A percentile compares a stretch with the other conserved stretches of the same genome.
Evolutionary conservation across 2,797 vertebrate genomes (phyloP).

Genomic region (Cyclura pinguis): DNA sequence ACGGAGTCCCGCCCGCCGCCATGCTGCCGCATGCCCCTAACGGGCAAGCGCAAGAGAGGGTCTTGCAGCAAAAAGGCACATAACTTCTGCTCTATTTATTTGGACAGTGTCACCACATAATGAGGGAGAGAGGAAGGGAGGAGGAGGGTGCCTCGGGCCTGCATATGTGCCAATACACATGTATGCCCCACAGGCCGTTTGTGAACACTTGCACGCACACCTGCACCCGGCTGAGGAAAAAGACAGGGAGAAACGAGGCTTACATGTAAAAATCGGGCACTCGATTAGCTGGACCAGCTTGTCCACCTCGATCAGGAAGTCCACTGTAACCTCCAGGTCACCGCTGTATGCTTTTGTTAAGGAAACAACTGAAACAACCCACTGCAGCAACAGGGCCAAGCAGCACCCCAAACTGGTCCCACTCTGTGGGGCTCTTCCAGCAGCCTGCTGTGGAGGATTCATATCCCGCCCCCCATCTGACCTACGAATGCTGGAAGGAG

Average conservation of each 20-base stretch:
- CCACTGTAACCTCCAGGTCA: constrained; percentile 96
- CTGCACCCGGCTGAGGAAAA: fast-evolving
- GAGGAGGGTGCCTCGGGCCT: fast-evolving
- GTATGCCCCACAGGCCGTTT: fast-evolving
- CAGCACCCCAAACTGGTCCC: neutral
- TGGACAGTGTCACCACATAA: neutral
- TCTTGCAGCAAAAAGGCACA: constrained; percentile 64
- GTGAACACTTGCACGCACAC: neutral
- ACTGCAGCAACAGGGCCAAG: neutral
- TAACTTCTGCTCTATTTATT: constrained; percentile 78
- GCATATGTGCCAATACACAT: fast-evolving
- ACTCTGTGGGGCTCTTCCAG: too few relatives aligned
- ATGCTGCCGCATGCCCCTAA: neutral
- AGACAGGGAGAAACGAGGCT: constrained; percentile 57
- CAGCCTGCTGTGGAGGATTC: neutral
- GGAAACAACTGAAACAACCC: constrained; percentile 34
- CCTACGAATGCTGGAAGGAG: neutral
- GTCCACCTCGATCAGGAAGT: constrained; percentile 98
- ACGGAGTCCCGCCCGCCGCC: neutral
- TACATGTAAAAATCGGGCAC: constrained; percentile 97
- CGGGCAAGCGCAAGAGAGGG: neutral
- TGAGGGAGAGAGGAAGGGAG: neutral
- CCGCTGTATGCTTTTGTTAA: constrained; percentile 82
- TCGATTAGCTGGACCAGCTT: constrained; percentile 98
- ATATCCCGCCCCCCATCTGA: neutral